Evolutionary conservation across 1,140 invertebrate genomes (phyloP), one percentile per base, ranked within the genome.

Genomic region (Nautilus pompilius): DNA sequence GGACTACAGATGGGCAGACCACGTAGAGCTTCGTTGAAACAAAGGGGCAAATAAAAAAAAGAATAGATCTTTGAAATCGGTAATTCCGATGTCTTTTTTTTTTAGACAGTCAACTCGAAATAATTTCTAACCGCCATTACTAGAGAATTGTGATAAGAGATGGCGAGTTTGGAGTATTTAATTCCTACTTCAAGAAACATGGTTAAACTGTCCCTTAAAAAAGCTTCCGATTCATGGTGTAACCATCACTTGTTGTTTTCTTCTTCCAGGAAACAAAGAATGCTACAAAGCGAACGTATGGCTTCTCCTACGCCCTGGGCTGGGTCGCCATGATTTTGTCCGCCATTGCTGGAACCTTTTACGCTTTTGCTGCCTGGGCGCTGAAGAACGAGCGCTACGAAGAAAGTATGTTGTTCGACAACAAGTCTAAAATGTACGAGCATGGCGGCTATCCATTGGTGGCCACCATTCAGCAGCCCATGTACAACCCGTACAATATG

Each of bases 231-330:
- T n/a, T n/a, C n/a, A n/a, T n/a, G n/a, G n/a, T n/a, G n/a, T n/a
- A n/a, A n/a, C n/a, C n/a, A n/a, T n/a, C 56, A 36, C 24, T 34
- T 53, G 6, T 60, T n/a, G 46, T 28, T 5, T 55, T 60, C 49
- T 17, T 57, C n/a, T 64, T 69, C 51, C 66, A 80, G 78, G 45
- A 55, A 0, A 45, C 77, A 6, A 69, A 73, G 26, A 57, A 36
- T 0, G 66, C 65, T 10, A 75, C 74, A 6, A 45, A 48, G 10
- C 64, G 74, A 22, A 51, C 33, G 2, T 79, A 78, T 58, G 74
- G 76, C 20, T 80, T 70, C 63, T 80, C 78, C 3, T 80, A 80
- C 60, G 72, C 73, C 26, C 63, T 80, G 29, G 78, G 77, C 6
- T 80, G 78, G 78, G 68, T 77, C 8, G 77, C 71, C 6, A 77